These are phyloP conservation scores for Malthinus seriepunctatus DNA, from an alignment of 2,888 invertebrate genomes.

Conservation along the genomic window DNA sequence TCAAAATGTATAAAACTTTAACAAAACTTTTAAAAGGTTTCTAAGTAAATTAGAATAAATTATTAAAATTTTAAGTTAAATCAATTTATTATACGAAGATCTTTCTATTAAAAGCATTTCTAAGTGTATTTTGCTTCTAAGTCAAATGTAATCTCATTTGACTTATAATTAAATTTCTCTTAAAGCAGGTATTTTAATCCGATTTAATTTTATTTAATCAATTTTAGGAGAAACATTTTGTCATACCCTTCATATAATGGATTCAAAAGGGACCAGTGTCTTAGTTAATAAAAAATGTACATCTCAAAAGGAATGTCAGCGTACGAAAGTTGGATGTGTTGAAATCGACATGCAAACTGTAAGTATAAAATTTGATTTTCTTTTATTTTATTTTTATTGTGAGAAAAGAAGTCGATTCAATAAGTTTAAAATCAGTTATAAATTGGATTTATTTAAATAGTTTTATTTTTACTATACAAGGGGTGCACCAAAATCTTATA, in stretches of 20 bases:
- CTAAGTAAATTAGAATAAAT: conserved; percentile 18
- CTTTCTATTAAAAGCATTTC: conserved; percentile 18
- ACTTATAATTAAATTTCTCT: conserved; percentile 23
- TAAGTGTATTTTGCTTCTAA: conserved; percentile 17
- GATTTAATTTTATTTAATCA: conserved; percentile 30
- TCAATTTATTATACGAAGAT: conserved; percentile 12
- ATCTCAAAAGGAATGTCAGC: conserved; percentile 62
- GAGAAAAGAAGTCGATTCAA: too few relatives aligned
- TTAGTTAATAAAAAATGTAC: conserved; percentile 68
- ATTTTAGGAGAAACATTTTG: conserved; percentile 62
- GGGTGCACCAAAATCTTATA: too few relatives aligned
- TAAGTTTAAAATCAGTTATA: too few relatives aligned
- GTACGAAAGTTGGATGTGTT: conserved; percentile 64
- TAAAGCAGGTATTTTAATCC: conserved; percentile 32
- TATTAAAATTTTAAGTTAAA: conserved; percentile 21
- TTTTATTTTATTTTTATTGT: not conserved
- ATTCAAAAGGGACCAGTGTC: conserved; percentile 65
- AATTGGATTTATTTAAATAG: too few relatives aligned
- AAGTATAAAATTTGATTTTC: conserved; percentile 32
- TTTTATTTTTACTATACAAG: too few relatives aligned
- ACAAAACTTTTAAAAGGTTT: not conserved
- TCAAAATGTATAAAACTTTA: not conserved
- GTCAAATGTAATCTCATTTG: conserved; percentile 18
- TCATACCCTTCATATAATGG: conserved; percentile 66
- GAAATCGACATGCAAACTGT: conserved; percentile 65